A percentile compares a stretch with the other conserved stretches of the same genome.
These are phyloP conservation scores for Andrena trimmerana DNA, from an alignment of 2,888 invertebrate species.

Conservation along the genomic window DNA sequence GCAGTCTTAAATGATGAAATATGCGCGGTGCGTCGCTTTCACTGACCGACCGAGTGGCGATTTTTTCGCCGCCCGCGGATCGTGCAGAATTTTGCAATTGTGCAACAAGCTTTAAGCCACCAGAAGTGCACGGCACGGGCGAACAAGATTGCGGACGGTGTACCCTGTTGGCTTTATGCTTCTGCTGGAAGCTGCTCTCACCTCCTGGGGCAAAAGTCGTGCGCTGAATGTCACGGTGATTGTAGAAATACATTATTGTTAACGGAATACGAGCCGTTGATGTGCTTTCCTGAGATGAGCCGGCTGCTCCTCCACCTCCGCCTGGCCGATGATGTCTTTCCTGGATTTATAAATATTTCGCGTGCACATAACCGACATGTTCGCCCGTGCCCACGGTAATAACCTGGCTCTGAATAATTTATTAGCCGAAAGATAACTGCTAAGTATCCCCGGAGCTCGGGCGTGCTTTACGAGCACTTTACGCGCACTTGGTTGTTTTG, in stretches of 20 bases:
- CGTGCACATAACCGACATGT: conserved; percentile 5
- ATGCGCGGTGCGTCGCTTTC: conserved; percentile 23
- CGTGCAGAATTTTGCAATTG: conserved; percentile 61
- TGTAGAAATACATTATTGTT: too few relatives aligned
- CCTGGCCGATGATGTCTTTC: conserved; percentile 33
- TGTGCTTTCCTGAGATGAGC: conserved; percentile 62
- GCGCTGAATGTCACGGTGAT: conserved; percentile 81
- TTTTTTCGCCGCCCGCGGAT: conserved; percentile 21
- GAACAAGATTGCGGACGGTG: conserved; percentile 69
- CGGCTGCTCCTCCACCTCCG: conserved; percentile 24
- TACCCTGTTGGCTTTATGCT: conserved; percentile 68
- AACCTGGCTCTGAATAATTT: conserved; percentile 38
- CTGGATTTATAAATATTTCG: conserved; percentile 52
- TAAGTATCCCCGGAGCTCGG: conserved; percentile 22
- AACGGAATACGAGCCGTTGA: conserved; percentile 76
- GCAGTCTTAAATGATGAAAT: neutral
- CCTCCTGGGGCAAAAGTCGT: conserved; percentile 82
- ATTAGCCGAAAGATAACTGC: conserved; percentile 45
- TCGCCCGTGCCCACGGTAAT: conserved; percentile 14
- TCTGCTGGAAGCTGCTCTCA: conserved; percentile 80
- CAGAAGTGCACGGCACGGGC: conserved; percentile 59
- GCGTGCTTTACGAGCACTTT: conserved; percentile 55
- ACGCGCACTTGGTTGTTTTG: conserved; percentile 49
- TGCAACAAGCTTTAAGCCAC: conserved; percentile 67
- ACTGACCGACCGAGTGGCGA: neutral